phyloP scores from a whole-genome alignment of 2,888 invertebrate species.

The Spilarctia lutea region DNA sequence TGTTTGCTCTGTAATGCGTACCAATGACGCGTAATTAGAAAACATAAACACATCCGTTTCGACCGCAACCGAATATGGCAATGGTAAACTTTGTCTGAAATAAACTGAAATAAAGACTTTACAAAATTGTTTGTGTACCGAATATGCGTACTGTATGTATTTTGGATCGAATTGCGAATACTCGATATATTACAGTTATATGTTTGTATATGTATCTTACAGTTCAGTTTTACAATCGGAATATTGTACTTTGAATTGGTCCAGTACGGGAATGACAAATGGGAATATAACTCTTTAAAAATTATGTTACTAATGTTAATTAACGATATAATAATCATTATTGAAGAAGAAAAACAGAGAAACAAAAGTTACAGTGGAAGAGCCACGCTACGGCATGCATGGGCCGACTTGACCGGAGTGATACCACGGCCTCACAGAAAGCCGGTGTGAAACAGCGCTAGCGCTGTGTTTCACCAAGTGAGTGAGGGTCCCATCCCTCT shows the following conservation, averaged over 20 bases:
- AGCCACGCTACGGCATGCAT: too few relatives aligned
- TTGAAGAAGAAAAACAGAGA: not conserved
- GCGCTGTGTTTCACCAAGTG: too few relatives aligned
- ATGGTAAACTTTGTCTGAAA: slow-evolving; percentile 58
- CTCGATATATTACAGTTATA: not conserved
- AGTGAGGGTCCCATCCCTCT: too few relatives aligned
- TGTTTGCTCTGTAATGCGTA: slow-evolving; percentile 32
- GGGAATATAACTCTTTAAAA: not conserved
- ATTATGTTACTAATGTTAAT: not conserved
- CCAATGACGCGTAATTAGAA: slow-evolving; percentile 69
- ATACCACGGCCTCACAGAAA: too few relatives aligned
- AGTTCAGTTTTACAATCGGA: too few relatives aligned
- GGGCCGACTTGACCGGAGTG: too few relatives aligned
- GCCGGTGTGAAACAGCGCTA: too few relatives aligned
- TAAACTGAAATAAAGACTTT: slow-evolving; percentile 50
- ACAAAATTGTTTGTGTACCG: not conserved
- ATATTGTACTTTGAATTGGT: too few relatives aligned
- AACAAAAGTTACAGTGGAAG: too few relatives aligned
- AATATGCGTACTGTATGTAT: too few relatives aligned
- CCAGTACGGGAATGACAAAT: not conserved
- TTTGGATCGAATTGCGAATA: too few relatives aligned
- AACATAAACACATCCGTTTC: slow-evolving; percentile 60
- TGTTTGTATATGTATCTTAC: too few relatives aligned
- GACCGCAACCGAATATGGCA: slow-evolving; percentile 69
- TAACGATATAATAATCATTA: not conserved